Evolutionary conservation across 35 echinoderm and acorn worm genomes (phyloP), one percentile per base, ranked within the genome.

Genomic region (Apostichopus parvimensis): DNA sequence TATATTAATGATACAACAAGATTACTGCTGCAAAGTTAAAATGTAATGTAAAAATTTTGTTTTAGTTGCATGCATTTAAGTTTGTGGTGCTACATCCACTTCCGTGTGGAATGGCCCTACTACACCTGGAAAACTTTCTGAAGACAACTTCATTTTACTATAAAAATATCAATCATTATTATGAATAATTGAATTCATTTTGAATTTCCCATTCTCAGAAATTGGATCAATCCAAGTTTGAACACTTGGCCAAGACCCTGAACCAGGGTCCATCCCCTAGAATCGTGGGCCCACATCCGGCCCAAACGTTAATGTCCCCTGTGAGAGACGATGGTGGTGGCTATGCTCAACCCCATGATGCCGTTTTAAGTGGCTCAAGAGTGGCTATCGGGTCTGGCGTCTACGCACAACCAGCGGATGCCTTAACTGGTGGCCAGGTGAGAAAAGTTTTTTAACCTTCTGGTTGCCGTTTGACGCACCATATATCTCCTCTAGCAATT

Each of bases 381-480:
- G 59, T 55, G 15, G 92, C 53, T 6, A 26, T 62, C 22, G 87
- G 84, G 13, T 26, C 73, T 6, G 93, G 87, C 58, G 78, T 94
- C 12, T 94, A 94, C 59, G 23, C 93, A 22, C 78, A 91, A 62
- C 93, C 93, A 13, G 87, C 65, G 45, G 89, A 94, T 91, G 79
- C 89, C 57, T 75, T 94, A 23, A 79, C 79, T 68, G 73, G 60
- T 90, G 79, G 84, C 6, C 82, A 68, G 92, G 91, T 84, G 52
- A 83, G 57, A 9, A 45, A 45, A 45, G 34, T 45, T 3, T 1
- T 45, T 45, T 45, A 45, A 45, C 34, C 34, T 45, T 45, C 34
- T 45, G 34, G 34, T 45, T 45, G 34, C 34, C 34, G 2, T 45
- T 45, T 0, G 34, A 45, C 34, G 34, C 34, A 45, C 34, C 34